Conservation (phyloP, 2,797 vertebrate species). For the Aldrovandia affinis region DNA sequence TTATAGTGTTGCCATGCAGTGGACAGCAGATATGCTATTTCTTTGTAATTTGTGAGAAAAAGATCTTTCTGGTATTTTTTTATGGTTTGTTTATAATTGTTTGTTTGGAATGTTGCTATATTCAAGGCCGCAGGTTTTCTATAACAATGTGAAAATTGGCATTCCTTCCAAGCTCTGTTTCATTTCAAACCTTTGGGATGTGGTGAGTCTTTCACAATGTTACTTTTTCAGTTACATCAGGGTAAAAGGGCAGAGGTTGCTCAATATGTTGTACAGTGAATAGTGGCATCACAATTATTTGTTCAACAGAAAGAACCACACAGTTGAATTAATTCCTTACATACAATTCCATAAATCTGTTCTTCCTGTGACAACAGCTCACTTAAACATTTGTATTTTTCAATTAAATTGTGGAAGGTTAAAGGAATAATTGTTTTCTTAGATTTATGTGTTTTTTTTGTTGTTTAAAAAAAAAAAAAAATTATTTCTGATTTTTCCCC, state of each 20-base stretch:
- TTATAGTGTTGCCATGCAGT: background rate
- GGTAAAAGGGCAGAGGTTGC: slow-evolving; percentile 8
- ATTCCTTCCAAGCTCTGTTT: background rate
- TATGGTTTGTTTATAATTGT: too few species aligned
- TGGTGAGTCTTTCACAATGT: background rate
- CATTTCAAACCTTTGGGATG: slow-evolving; percentile 6
- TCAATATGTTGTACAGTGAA: background rate
- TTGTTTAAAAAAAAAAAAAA: too few species aligned
- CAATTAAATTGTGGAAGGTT: too few species aligned
- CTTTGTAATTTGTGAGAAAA: too few species aligned
- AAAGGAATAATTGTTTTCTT: background rate
- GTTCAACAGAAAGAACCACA: background rate
- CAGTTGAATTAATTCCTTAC: background rate
- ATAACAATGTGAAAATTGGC: too few species aligned
- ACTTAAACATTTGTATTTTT: background rate
- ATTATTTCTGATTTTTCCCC: too few species aligned
- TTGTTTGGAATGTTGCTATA: background rate
- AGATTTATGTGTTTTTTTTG: too few species aligned
- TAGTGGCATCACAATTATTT: background rate
- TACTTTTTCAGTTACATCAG: background rate
- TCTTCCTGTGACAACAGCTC: background rate
- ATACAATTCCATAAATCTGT: background rate
- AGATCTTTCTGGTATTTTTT: too few species aligned
- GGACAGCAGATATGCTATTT: background rate
- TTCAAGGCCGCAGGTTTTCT: too few species aligned